Percentiles rank a stretch among this genome's conserved stretches.
Evolutionary conservation across 2,797 vertebrate species (phyloP).

Genomic region (Gobio occitaniae): DNA sequence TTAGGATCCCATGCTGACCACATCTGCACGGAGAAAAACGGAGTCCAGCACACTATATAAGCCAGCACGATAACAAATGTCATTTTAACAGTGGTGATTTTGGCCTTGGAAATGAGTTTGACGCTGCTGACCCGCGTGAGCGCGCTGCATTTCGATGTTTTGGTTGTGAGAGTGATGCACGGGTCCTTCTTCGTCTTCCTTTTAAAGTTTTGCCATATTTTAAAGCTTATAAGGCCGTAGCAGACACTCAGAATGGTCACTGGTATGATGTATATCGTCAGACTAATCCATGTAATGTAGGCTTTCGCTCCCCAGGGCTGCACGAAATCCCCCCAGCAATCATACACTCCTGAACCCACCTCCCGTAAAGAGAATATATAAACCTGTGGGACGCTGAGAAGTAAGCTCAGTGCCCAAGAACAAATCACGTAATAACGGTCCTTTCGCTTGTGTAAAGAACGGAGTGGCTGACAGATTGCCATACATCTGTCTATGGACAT

Average conservation of each 20-base stretch:
- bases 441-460: constrained; percentile 84
- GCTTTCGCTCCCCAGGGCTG: constrained; percentile 95
- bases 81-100: constrained; percentile 98
- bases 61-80: constrained; percentile 96
- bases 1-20: constrained; percentile 96
- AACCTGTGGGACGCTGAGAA: constrained; percentile 93
- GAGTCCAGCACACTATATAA: constrained; percentile 97
- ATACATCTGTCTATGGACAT: constrained; percentile 97
- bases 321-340: constrained; percentile 96
- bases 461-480: constrained; percentile 93
- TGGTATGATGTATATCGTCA: constrained; percentile 92
- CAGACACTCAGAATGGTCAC: constrained; percentile 90
- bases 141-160: constrained; percentile 64
- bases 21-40: constrained; percentile 98
- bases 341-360: constrained; percentile 88
- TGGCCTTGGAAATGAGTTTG: constrained; percentile 94
- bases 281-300: constrained; percentile 96
- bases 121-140: constrained; percentile 93
- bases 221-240: constrained; percentile 95
- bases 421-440: constrained; percentile 87
- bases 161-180: constrained; percentile 70
- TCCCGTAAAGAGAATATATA: constrained; percentile 92
- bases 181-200: constrained; percentile 85
- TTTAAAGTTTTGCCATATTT: constrained; percentile 97
- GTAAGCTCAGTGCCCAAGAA: constrained; percentile 92